Conservation (phyloP, 2,888 invertebrate genomes). For the Caenorhabditis doughertyi region DNA sequence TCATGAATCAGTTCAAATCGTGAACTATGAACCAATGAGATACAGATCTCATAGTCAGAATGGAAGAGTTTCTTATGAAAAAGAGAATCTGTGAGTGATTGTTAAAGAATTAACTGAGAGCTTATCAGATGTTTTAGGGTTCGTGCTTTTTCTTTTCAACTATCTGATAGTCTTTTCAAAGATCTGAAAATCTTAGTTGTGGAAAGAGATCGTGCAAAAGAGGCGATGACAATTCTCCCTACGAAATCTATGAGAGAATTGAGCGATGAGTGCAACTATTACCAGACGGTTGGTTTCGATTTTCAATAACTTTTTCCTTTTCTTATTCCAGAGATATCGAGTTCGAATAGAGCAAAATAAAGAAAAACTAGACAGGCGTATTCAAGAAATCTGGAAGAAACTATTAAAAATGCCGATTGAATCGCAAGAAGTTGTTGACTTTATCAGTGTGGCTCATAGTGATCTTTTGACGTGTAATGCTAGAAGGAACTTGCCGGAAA, state of each 20-base stretch:
- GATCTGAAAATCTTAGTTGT: conserved; percentile 62
- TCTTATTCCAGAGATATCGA: conserved; percentile 69
- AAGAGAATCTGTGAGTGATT: conserved; percentile 40
- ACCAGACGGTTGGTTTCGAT: conserved; percentile 54
- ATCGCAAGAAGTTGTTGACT: conserved; percentile 45
- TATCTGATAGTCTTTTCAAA: conserved; percentile 60
- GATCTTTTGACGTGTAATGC: conserved; percentile 50
- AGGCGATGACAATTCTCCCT: conserved; percentile 58
- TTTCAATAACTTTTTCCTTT: conserved; percentile 13
- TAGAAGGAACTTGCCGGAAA: conserved; percentile 48
- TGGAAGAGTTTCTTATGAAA: conserved; percentile 21
- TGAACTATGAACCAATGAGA: neutral
- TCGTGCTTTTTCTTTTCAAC: conserved; percentile 46
- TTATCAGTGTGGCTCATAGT: conserved; percentile 55
- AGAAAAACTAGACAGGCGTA: conserved; percentile 62
- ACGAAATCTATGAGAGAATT: conserved; percentile 42
- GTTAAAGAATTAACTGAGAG: conserved; percentile 3
- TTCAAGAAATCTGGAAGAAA: conserved; percentile 63
- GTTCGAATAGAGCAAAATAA: conserved; percentile 67
- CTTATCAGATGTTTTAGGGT: conserved; percentile 27
- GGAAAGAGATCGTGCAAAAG: conserved; percentile 66
- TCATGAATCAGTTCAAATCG: neutral
- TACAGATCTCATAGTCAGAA: conserved; percentile 5
- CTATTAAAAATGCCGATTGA: conserved; percentile 53
- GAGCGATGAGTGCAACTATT: conserved; percentile 59